Percentiles rank a stretch among this genome's conserved stretches.
phyloP scores from a whole-genome alignment of 2,888 invertebrate genomes.

The Lagria hirta region DNA sequence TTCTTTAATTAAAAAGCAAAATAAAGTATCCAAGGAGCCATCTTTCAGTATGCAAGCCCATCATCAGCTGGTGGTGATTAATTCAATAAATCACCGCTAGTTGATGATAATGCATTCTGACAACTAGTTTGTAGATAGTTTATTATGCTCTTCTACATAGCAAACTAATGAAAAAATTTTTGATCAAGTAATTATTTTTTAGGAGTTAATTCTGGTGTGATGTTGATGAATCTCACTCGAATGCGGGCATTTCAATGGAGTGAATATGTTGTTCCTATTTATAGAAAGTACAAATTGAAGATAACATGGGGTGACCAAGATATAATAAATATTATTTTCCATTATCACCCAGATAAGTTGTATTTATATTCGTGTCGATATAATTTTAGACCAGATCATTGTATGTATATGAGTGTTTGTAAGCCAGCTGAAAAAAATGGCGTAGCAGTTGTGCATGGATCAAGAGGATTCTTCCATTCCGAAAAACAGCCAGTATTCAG shows the following conservation, averaged over 20 bases:
- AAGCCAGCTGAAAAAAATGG: constrained; percentile 64
- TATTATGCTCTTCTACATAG: too few species aligned
- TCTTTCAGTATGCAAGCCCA: too few species aligned
- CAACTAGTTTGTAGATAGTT: too few species aligned
- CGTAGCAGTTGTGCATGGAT: constrained; percentile 85
- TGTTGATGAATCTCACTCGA: constrained; percentile 94
- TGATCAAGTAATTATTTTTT: too few species aligned
- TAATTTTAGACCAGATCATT: constrained; percentile 94
- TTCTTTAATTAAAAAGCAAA: too few species aligned
- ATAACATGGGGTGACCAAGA: constrained; percentile 99
- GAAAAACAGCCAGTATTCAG: constrained; percentile 85
- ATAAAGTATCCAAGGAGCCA: too few species aligned
- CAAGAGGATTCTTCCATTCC: constrained; percentile 81
- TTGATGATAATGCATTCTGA: too few species aligned
- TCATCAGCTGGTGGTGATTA: too few species aligned
- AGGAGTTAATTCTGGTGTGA: constrained; percentile 96
- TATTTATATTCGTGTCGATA: constrained; percentile 80
- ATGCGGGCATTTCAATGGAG: constrained; percentile 87
- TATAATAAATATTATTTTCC: constrained; percentile 88
- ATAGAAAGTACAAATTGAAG: constrained; percentile 78
- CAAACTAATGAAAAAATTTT: constrained; percentile 1
- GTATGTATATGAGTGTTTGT: constrained; percentile 92
- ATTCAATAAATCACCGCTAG: too few species aligned
- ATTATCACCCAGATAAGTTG: constrained; percentile 77
- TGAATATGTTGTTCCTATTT: constrained; percentile 79